These are phyloP conservation scores for Enteromius anoplus DNA, from an alignment of 2,797 vertebrate genomes.

Conservation along the genomic window DNA sequence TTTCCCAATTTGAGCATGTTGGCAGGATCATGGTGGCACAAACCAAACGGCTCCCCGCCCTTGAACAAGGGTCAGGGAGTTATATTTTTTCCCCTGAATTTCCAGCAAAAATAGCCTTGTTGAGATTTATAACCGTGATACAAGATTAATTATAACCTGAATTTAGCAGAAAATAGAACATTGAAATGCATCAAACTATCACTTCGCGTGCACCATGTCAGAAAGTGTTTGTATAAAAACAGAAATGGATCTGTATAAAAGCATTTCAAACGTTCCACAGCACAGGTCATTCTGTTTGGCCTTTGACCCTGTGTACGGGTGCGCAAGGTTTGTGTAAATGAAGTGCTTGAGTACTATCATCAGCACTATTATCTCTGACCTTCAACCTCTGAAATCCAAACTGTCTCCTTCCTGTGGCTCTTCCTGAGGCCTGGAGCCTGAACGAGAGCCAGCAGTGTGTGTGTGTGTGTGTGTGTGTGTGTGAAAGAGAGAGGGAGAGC, in stretches of 20 bases:
- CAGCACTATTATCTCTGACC: constrained; percentile 50
- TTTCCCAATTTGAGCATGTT: constrained; percentile 22
- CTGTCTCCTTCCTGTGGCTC: constrained; percentile 54
- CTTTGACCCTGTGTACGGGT: constrained; percentile 23
- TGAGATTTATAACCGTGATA: background rate
- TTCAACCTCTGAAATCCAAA: constrained; percentile 49
- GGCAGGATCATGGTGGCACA: constrained; percentile 13
- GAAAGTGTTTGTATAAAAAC: background rate
- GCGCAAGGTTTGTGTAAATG: constrained; percentile 44
- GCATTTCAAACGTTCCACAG: background rate
- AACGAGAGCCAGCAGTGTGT: constrained; percentile 31
- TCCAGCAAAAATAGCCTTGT: constrained; percentile 6
- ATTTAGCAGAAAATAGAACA: background rate
- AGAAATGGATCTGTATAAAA: constrained; percentile 1
- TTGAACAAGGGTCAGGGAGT: background rate
- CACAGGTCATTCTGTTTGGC: constrained; percentile 30
- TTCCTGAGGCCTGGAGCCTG: constrained; percentile 48
- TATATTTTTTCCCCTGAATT: background rate
- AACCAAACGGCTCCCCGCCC: background rate
- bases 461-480: constrained; percentile 45
- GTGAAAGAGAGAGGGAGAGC: background rate
- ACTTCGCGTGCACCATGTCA: background rate
- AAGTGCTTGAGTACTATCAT: constrained; percentile 35
- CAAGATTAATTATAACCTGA: background rate
- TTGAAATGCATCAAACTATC: background rate